Evolutionary conservation across 2,888 invertebrate species (phyloP).

Genomic region (Deroplatys truncata): DNA sequence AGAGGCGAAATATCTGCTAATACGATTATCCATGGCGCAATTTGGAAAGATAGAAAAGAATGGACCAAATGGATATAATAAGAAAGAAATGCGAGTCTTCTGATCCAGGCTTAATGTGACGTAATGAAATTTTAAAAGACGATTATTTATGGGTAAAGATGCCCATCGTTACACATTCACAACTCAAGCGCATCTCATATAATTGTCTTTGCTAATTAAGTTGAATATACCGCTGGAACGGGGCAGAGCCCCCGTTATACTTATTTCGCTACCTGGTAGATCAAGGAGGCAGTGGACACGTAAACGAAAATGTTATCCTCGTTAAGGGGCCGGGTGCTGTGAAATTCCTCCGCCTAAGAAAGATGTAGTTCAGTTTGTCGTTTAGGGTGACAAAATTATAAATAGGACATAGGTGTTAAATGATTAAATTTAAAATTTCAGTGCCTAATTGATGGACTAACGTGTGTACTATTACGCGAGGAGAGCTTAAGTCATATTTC

Average conservation of each 20-base stretch:
- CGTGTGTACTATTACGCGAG: background rate
- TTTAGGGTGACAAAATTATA: background rate
- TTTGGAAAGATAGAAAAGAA: too few species aligned
- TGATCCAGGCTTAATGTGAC: too few species aligned
- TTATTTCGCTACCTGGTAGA: background rate
- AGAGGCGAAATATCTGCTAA: too few species aligned
- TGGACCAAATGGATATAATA: too few species aligned
- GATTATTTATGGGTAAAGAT: too few species aligned
- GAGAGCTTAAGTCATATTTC: background rate
- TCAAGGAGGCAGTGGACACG: constrained; percentile 23
- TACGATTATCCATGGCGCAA: too few species aligned
- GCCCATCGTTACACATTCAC: too few species aligned
- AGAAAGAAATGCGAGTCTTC: too few species aligned
- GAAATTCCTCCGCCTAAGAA: constrained; percentile 26
- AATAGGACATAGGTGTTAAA: background rate
- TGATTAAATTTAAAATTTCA: background rate
- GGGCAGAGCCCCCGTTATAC: background rate
- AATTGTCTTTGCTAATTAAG: background rate
- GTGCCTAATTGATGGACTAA: background rate
- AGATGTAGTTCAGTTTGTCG: background rate
- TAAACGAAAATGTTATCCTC: constrained; percentile 15
- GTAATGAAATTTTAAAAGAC: too few species aligned
- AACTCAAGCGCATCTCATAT: background rate
- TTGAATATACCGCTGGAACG: background rate
- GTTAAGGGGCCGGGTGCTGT: background rate